These are phyloP conservation scores for Heterocephalus glaber DNA, from an alignment of 2,113 vertebrate species.

Conservation along the genomic window DNA sequence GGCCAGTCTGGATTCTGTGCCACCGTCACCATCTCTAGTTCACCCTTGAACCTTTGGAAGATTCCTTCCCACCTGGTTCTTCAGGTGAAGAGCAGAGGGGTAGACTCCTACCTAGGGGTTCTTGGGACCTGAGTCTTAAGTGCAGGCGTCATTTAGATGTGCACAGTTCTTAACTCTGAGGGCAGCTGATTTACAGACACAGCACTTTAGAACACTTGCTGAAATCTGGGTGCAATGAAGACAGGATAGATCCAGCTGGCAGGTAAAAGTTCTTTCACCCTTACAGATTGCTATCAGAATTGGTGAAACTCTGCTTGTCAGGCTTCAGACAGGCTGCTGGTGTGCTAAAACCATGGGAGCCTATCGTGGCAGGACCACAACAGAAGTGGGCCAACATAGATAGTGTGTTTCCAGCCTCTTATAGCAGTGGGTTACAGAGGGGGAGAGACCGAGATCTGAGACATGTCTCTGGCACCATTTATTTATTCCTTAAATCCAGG, in stretches of 20 bases:
- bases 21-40: neutral
- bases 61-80: neutral
- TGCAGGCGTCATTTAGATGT: neutral
- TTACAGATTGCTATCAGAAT: neutral
- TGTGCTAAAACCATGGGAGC: neutral
- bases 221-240: neutral
- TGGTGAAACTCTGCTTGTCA: neutral
- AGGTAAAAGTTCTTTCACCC: neutral
- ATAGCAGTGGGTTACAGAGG: neutral
- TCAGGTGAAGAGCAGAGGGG: conserved; percentile 2
- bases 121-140: neutral
- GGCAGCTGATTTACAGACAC: neutral
- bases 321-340: neutral
- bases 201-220: neutral
- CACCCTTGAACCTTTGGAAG: neutral
- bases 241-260: neutral
- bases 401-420: neutral
- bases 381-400: neutral
- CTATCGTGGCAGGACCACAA: neutral
- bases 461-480: neutral
- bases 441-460: neutral
- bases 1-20: neutral
- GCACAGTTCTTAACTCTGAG: neutral
- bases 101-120: neutral
- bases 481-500: neutral